A percentile compares a stretch with the other conserved stretches of the same genome.
These are phyloP conservation scores for Halcyon malimbica DNA, from an alignment of 2,113 vertebrate species.

Conservation along the genomic window DNA sequence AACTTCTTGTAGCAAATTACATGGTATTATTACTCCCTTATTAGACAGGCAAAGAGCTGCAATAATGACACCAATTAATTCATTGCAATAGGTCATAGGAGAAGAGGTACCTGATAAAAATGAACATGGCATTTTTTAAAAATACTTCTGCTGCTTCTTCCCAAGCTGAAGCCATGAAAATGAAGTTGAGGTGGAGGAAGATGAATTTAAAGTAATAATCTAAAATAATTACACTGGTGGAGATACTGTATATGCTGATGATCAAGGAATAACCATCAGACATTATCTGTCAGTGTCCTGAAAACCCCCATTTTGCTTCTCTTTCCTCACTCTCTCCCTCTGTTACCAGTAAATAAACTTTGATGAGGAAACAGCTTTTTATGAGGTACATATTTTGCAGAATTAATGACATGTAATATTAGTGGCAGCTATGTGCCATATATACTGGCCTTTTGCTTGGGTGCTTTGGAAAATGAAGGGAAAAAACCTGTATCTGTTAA, in stretches of 20 bases:
- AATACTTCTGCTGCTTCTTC: background rate
- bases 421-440: background rate
- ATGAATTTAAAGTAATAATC: background rate
- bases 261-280: background rate
- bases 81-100: background rate
- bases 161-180: background rate
- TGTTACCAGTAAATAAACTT: background rate
- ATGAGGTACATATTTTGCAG: background rate
- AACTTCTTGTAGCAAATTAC: background rate
- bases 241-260: background rate
- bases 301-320: background rate
- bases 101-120: background rate
- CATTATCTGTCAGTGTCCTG: background rate
- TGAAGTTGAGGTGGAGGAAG: background rate
- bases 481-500: background rate
- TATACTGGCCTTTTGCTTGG: background rate
- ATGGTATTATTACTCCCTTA: background rate
- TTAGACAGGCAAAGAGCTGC: background rate
- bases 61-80: background rate
- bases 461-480: background rate
- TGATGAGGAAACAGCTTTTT: background rate
- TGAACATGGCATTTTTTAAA: background rate
- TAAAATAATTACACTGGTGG: background rate
- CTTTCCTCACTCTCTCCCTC: background rate
- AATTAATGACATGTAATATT: background rate